Evolutionary conservation across 2,113 vertebrate species (phyloP).

Genomic region (Phylloscopus trochiloides): DNA sequence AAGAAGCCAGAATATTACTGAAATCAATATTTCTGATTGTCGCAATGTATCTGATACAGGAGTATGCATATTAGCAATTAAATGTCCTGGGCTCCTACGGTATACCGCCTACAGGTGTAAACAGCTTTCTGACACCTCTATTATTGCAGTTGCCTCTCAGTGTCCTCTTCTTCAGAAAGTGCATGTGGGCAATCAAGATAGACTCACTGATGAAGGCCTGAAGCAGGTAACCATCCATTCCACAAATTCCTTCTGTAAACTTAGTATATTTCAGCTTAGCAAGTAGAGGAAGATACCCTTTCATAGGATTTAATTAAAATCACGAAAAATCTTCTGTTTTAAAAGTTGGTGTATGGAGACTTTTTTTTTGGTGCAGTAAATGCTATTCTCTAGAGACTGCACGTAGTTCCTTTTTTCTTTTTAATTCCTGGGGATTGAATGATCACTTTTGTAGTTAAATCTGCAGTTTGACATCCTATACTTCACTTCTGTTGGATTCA

Average conservation of each 20-base stretch:
- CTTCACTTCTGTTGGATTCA: background rate
- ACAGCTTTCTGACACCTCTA: conserved; percentile 91
- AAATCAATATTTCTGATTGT: conserved; percentile 98
- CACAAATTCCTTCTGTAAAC: background rate
- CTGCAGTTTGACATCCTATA: background rate
- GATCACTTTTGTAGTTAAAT: background rate
- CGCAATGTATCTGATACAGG: conserved; percentile 91
- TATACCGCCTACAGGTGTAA: conserved; percentile 97
- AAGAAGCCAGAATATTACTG: conserved; percentile 93
- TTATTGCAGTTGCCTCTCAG: conserved; percentile 86
- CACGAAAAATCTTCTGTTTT: background rate
- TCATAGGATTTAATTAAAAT: background rate
- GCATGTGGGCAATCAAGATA: conserved; percentile 97
- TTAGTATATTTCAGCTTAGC: background rate
- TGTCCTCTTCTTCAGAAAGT: conserved; percentile 94
- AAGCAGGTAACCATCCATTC: conserved; percentile 82
- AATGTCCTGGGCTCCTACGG: conserved; percentile 89
- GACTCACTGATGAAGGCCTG: conserved; percentile 89
- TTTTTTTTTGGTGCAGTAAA: background rate
- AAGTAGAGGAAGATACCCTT: background rate
- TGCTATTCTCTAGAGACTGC: background rate
- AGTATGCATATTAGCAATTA: conserved; percentile 87
- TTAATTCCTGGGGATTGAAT: background rate
- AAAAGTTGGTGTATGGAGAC: background rate
- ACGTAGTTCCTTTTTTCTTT: background rate